These are phyloP conservation scores for Platyscapa corneri DNA, from an alignment of 1,140 invertebrate species.

Conservation along the genomic window DNA sequence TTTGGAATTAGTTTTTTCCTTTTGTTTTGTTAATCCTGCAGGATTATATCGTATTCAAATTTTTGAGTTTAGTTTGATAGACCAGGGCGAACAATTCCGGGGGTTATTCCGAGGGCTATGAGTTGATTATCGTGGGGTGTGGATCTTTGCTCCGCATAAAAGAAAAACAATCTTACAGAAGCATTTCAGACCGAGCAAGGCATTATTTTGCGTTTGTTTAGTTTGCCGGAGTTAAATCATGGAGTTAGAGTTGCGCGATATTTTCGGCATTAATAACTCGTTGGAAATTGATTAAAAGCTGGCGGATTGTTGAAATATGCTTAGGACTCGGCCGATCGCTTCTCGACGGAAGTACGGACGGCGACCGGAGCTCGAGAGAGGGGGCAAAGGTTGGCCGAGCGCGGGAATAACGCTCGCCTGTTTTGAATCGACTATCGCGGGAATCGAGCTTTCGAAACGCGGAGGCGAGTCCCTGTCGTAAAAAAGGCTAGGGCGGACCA, in stretches of 20 bases:
- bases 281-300: no score
- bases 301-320: no score
- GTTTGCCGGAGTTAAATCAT: no score
- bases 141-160: background rate
- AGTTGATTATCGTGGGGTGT: background rate
- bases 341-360: no score
- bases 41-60: constrained; percentile 14
- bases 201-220: background rate
- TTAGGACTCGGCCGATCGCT: no score
- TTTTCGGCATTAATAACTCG: no score
- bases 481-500: background rate
- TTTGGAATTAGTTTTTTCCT: constrained; percentile 21
- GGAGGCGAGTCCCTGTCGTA: background rate
- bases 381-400: no score
- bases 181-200: background rate
- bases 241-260: no score
- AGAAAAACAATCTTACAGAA: background rate
- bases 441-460: background rate
- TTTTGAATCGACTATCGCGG: background rate
- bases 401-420: background rate
- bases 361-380: no score
- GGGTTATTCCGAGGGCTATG: background rate
- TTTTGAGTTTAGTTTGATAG: constrained; percentile 1
- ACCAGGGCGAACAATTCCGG: background rate
- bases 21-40: constrained; percentile 16